Percentiles rank a stretch among this genome's conserved stretches.
Evolutionary conservation across 2,797 vertebrate genomes (phyloP).

Genomic region (Bufotes viridis): DNA sequence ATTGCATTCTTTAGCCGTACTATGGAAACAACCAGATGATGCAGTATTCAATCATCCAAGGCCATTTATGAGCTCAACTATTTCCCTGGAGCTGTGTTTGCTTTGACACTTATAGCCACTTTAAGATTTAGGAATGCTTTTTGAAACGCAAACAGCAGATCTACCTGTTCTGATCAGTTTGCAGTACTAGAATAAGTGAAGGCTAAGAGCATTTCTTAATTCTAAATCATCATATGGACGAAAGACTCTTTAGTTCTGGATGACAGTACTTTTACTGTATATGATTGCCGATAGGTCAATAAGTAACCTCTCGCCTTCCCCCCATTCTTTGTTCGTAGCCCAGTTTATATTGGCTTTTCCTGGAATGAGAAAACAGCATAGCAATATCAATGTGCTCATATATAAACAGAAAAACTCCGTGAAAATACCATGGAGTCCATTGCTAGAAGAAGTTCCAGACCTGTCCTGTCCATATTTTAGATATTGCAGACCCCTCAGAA

Average conservation of each 20-base stretch:
- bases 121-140: slow-evolving; percentile 14
- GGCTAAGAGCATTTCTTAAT: neutral
- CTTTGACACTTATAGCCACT: neutral
- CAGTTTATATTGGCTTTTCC: neutral
- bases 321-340: neutral
- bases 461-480: neutral
- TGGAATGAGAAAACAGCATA: neutral
- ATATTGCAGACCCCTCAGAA: neutral
- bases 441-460: neutral
- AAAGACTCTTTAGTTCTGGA: neutral
- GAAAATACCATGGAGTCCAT: neutral
- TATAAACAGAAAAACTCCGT: neutral
- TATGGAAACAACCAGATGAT: slow-evolving; percentile 18
- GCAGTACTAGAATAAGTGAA: neutral
- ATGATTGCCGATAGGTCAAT: neutral
- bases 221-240: neutral
- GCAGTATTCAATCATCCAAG: neutral
- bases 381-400: neutral
- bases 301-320: neutral
- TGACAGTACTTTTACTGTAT: neutral
- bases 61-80: neutral
- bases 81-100: slow-evolving; percentile 32
- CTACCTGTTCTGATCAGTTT: neutral
- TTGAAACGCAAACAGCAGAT: neutral
- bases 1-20: slow-evolving; percentile 3